Evolutionary conservation across 2,888 invertebrate genomes (phyloP), one percentile per base, ranked within the genome.

Genomic region (Caenorhabditis plicata): DNA sequence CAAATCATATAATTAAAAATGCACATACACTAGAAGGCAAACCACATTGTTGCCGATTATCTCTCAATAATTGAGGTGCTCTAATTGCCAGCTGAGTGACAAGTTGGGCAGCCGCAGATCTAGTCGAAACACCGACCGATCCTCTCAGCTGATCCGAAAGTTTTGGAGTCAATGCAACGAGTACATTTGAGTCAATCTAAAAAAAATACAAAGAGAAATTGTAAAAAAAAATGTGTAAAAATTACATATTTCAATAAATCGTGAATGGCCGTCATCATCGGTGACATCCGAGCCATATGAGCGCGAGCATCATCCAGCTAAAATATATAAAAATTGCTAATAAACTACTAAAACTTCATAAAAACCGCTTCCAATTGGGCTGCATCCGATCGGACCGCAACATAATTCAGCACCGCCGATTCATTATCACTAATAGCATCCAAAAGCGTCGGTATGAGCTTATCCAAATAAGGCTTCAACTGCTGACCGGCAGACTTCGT

Each of bases 391-490:
- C 87, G 86, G 0, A 89, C 88, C 64, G 90, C 90, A 53, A 90
- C 83, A 83, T 91, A 89, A 23, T 89, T 89, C 39, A 92, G 84
- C 68, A 88, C 87, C 5, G 82, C 81, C 33, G 91, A 83, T 77
- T 92, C 92, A 0, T 91, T 89, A 0, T 91, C 90, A 71, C 82
- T 83, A 52, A 83, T 80, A 7, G 92, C 90, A 75, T 88, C 88
- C 41, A 93, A 84, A 46, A 94, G 83, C 8, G 91, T 90, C 0
- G 91, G 90, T 63, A 92, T 89, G 46, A 94, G 83, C 42, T 87
- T 86, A 0, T 88, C 85, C 44, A 93, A 84, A 83, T 91, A 91
- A 0, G 91, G 90, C 62, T 88, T 89, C 47, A 89, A 86, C 3
- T 85, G 85, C 0, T 91, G 90, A 17, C 83, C 83, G 4, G 91